Evolutionary conservation across 2,797 vertebrate genomes (phyloP).

Genomic region (Alfaro cultratus): DNA sequence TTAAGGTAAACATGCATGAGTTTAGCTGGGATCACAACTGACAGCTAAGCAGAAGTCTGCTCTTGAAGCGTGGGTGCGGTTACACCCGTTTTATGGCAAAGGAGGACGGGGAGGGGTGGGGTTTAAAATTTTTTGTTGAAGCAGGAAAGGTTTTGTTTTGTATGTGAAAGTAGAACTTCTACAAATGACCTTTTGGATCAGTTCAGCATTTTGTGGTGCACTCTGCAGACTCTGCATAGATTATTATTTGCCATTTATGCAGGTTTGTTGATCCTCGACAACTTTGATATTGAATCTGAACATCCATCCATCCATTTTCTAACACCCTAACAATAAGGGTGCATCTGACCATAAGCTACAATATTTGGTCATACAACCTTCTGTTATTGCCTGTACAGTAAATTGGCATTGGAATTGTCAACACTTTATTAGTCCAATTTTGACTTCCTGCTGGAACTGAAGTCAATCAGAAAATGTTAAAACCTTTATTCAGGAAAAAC

Average conservation of each 20-base stretch:
- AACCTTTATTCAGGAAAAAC: not conserved
- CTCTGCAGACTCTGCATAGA: not conserved
- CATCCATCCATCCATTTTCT: too few species aligned
- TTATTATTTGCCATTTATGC: not conserved
- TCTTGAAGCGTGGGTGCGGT: conserved; percentile 40
- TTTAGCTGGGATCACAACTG: conserved; percentile 16
- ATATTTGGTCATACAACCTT: not conserved
- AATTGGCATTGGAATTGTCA: not conserved
- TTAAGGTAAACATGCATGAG: conserved; percentile 20
- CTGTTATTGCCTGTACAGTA: not conserved
- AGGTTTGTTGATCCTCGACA: not conserved
- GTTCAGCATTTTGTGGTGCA: not conserved
- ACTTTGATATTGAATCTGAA: not conserved
- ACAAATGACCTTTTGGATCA: not conserved
- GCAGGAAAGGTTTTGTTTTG: not conserved
- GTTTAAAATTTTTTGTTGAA: not conserved
- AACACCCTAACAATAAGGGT: too few species aligned
- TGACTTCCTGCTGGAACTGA: not conserved
- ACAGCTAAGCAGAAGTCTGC: conserved; percentile 45
- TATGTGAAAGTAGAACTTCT: not conserved
- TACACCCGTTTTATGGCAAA: conserved; percentile 19
- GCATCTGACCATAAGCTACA: not conserved
- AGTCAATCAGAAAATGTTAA: not conserved
- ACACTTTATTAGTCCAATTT: not conserved
- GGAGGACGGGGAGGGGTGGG: not conserved